Percentiles rank a stretch among this genome's conserved stretches.
phyloP scores from a whole-genome alignment of 2,797 vertebrate species.

The Micromesistius poutassou region DNA sequence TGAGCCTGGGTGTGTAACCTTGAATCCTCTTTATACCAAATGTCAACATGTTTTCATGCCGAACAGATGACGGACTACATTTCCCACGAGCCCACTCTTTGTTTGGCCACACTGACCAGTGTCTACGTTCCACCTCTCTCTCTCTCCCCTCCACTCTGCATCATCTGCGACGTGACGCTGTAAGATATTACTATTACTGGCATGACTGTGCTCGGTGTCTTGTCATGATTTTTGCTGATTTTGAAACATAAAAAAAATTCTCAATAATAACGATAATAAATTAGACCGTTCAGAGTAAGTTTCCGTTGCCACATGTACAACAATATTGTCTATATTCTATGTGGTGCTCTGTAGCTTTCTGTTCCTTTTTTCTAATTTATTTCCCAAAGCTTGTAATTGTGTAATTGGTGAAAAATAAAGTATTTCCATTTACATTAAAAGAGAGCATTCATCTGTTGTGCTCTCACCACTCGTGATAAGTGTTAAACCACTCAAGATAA shows the following conservation, averaged over 20 bases:
- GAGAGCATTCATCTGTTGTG: not conserved
- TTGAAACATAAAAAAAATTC: slow-evolving; percentile 60
- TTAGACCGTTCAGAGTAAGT: slow-evolving; percentile 66
- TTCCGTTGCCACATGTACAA: slow-evolving; percentile 72
- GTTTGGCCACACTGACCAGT: slow-evolving; percentile 48
- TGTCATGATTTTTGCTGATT: slow-evolving; percentile 71
- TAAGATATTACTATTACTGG: slow-evolving; percentile 78
- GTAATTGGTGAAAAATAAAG: slow-evolving; percentile 96
- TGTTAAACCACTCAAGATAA: too few species aligned
- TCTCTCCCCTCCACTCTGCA: slow-evolving; percentile 32
- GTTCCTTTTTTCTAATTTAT: slow-evolving; percentile 64
- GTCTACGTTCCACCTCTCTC: slow-evolving; percentile 46
- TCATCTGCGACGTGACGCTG: slow-evolving; percentile 68
- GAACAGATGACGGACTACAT: slow-evolving; percentile 70
- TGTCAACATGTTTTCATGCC: slow-evolving; percentile 74
- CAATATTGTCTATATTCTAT: slow-evolving; percentile 80
- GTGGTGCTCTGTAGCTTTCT: slow-evolving; percentile 85
- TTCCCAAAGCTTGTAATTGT: slow-evolving; percentile 85
- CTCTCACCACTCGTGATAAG: not conserved
- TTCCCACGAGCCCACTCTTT: slow-evolving; percentile 53
- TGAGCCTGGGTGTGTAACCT: slow-evolving; percentile 51
- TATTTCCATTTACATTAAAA: slow-evolving; percentile 85
- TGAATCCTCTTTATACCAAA: slow-evolving; percentile 83
- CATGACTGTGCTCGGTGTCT: slow-evolving; percentile 80
- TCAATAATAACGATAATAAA: slow-evolving; percentile 50